phyloP scores from a whole-genome alignment of 2,797 vertebrate genomes.

The Characodon lateralis region DNA sequence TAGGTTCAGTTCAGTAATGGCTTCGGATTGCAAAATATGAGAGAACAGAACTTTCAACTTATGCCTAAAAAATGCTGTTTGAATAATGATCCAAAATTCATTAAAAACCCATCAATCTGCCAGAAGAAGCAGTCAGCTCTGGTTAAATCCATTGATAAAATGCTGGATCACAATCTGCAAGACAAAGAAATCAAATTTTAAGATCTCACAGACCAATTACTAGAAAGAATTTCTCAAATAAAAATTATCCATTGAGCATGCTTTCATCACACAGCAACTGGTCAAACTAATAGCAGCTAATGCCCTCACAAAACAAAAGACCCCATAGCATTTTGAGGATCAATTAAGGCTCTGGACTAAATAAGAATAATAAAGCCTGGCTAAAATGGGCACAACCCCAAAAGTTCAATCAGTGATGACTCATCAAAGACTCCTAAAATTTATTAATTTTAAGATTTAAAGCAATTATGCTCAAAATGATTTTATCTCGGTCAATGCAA shows the following conservation, averaged over 20 bases:
- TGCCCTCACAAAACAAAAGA: neutral
- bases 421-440: neutral
- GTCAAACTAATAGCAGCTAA: neutral
- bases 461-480: neutral
- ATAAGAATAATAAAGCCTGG: neutral
- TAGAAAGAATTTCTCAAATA: conserved; percentile 20
- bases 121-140: conserved; percentile 19
- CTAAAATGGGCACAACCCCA: neutral
- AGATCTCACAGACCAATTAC: conserved; percentile 5
- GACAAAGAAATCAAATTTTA: conserved; percentile 3
- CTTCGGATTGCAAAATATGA: conserved; percentile 18
- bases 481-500: neutral
- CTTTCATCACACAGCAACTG: neutral
- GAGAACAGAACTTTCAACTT: conserved; percentile 9
- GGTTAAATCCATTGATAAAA: conserved; percentile 10
- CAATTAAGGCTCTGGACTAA: neutral
- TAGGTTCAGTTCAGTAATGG: conserved; percentile 8
- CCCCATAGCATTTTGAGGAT: neutral
- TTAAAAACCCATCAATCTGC: conserved; percentile 32
- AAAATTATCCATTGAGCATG: neutral
- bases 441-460: neutral
- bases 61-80: conserved; percentile 12
- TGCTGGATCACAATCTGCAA: conserved; percentile 6
- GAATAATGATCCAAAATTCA: conserved; percentile 47
- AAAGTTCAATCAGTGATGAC: neutral